These are phyloP conservation scores for Lasioglossum zephyrum DNA, from an alignment of 2,888 invertebrate genomes.

Conservation along the genomic window DNA sequence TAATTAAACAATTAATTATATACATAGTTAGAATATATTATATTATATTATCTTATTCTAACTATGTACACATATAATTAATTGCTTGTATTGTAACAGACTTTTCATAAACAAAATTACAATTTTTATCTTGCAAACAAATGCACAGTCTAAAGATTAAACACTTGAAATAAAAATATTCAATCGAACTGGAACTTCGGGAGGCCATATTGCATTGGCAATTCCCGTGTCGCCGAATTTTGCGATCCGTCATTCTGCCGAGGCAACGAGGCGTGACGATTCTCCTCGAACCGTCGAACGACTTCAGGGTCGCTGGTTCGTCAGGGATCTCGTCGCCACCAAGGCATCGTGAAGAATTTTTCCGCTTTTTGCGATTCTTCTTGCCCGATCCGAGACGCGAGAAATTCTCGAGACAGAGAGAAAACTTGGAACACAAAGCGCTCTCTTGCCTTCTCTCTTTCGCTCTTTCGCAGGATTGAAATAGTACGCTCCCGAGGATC, in stretches of 20 bases:
- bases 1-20: too few species aligned
- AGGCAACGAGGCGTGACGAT: slow-evolving; percentile 30
- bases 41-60: too few species aligned
- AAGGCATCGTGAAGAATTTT: slow-evolving; percentile 4
- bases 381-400: slow-evolving; percentile 1
- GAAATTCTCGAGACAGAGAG: background rate
- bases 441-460: background rate
- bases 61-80: too few species aligned
- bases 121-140: too few species aligned
- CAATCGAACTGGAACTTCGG: too few species aligned
- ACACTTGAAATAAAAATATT: too few species aligned
- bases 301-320: slow-evolving; percentile 1
- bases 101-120: too few species aligned
- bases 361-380: background rate
- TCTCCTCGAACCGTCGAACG: slow-evolving; percentile 18
- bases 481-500: slow-evolving; percentile 11
- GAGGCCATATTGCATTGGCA: too few species aligned
- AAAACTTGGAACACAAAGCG: background rate
- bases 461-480: background rate
- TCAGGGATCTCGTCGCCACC: background rate
- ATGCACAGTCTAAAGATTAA: too few species aligned
- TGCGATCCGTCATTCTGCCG: slow-evolving; percentile 17
- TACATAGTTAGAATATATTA: too few species aligned
- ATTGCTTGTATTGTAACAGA: too few species aligned
- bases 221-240: slow-evolving; percentile 11